Percentiles rank a stretch among this genome's conserved stretches.
Conservation (phyloP, 2,797 vertebrate species). For the Eremophila alpestris region DNA sequence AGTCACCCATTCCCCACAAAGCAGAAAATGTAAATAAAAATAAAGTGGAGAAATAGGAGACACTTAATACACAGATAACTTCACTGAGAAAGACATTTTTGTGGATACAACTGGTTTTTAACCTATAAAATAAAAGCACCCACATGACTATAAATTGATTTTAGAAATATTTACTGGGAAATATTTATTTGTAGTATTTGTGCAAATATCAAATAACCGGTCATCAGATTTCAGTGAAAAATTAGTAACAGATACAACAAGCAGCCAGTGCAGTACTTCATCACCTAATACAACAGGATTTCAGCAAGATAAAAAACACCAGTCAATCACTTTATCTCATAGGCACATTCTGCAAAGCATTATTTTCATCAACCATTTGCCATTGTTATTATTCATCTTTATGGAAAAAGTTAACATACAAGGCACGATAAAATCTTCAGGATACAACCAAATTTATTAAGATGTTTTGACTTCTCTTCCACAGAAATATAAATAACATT, state of each 20-base stretch:
- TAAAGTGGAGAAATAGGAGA: background rate
- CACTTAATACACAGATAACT: background rate
- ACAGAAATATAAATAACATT: background rate
- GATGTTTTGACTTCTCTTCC: background rate
- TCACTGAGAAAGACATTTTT: background rate
- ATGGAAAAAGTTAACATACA: background rate
- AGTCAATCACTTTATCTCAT: background rate
- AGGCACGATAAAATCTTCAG: background rate
- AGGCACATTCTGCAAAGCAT: background rate
- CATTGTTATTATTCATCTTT: background rate
- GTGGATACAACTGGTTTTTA: background rate
- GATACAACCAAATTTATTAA: background rate
- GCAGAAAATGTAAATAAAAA: background rate
- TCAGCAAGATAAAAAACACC: background rate
- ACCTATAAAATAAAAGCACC: background rate
- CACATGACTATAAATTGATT: background rate
- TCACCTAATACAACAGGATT: background rate
- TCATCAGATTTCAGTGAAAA: background rate
- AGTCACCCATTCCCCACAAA: background rate
- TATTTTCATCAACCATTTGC: background rate
- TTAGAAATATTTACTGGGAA: background rate
- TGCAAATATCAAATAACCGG: background rate
- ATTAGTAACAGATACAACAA: background rate
- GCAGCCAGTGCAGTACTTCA: background rate
- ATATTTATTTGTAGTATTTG: background rate